phyloP scores from a whole-genome alignment of 1,140 invertebrate species.

The Cecropterus lyciades region DNA sequence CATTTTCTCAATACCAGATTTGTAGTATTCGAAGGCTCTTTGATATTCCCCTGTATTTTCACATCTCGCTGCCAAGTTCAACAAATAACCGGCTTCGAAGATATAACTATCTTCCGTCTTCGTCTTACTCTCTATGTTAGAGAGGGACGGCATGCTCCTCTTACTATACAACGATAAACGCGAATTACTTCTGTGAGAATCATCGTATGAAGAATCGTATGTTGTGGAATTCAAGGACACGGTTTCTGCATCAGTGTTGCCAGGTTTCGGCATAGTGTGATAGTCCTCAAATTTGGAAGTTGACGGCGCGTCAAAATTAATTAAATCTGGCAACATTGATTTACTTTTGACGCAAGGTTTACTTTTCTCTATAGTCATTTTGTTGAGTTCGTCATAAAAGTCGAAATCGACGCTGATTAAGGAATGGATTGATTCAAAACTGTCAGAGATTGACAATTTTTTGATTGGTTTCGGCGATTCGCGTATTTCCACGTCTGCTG shows the following conservation, averaged over 20 bases:
- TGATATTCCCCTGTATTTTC: conserved; percentile 70
- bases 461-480: conserved; percentile 49
- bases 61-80: conserved; percentile 69
- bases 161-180: conserved; percentile 45
- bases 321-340: conserved; percentile 68
- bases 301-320: conserved; percentile 69
- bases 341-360: conserved; percentile 57
- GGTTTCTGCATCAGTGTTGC: conserved; percentile 29
- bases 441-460: conserved; percentile 51
- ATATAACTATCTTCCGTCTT: conserved; percentile 77
- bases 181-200: conserved; percentile 47
- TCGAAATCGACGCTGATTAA: conserved; percentile 65
- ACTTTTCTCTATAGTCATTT: conserved; percentile 56
- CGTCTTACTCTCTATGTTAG: conserved; percentile 56
- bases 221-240: conserved; percentile 34
- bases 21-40: conserved; percentile 74
- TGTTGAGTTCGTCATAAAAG: conserved; percentile 64
- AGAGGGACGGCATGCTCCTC: conserved; percentile 55
- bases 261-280: conserved; percentile 51
- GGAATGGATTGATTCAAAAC: conserved; percentile 67
- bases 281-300: conserved; percentile 70
- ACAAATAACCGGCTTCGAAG: conserved; percentile 76
- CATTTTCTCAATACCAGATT: conserved; percentile 80
- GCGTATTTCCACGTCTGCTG: conserved; percentile 64
- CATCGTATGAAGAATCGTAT: conserved; percentile 37